Evolutionary conservation across 2,113 vertebrate species (phyloP).

Genomic region (Tyrannus savana): DNA sequence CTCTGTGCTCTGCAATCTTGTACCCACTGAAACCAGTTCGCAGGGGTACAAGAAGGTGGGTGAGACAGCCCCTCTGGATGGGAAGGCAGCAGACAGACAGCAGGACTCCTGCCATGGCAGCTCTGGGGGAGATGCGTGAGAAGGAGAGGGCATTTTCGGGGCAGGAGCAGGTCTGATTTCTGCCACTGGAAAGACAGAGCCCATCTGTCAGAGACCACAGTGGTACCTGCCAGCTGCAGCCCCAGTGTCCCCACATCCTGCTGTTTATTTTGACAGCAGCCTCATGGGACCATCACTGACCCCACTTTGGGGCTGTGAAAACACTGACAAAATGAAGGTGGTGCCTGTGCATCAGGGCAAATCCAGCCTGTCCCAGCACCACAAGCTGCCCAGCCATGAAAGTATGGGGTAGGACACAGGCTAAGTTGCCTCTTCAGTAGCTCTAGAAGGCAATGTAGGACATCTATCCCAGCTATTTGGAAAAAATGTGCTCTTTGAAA

Average conservation of each 20-base stretch:
- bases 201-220: neutral
- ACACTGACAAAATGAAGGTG: neutral
- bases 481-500: neutral
- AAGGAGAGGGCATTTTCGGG: neutral
- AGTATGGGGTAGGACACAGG: neutral
- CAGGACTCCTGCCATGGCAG: neutral
- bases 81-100: neutral
- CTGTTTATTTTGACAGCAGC: neutral
- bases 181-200: neutral
- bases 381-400: fast-evolving
- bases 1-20: fast-evolving
- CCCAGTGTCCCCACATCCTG: neutral
- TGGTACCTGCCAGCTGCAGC: neutral
- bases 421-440: neutral
- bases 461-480: neutral
- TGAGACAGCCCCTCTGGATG: neutral
- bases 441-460: neutral
- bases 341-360: neutral
- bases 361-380: neutral
- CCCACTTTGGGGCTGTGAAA: neutral
- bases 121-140: neutral
- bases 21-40: neutral
- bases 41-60: no score
- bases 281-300: neutral
- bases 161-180: neutral